Evolutionary conservation across 2,888 invertebrate species (phyloP), one percentile per base, ranked within the genome.

Genomic region (Melanophora roralis): DNA sequence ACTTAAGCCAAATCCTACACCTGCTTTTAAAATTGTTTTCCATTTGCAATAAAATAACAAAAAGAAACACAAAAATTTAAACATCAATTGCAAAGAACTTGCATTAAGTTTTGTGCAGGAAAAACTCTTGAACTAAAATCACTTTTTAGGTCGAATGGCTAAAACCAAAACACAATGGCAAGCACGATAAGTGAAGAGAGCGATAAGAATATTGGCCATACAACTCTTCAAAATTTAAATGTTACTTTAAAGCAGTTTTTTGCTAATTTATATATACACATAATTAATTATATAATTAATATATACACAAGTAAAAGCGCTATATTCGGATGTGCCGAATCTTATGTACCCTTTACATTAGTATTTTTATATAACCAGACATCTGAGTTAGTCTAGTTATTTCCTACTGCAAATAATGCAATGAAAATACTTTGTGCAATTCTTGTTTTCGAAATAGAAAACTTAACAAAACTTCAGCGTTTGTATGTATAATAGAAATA

Each of bases 31-130:
- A 64, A 38, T 38, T 51, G 21, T 40, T 40, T 51, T 55, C 21
- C 14, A 45, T 23, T 14, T 12, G 4, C 2, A 23, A 60, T 19
- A 11, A 6, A 53, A 40, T 12, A 47, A 62, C 21, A 36, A 27
- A 59, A 57, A 71, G 51, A 27, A 53, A 14, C 57, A 43, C 16
- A 32, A 78, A 78, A 64, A 45, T 69, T 74, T 64, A 21, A 65
- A 64, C 69, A 65, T 69, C 74, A 74, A 59, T 69, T 74, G 65
- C 65, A 51, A 16, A 51, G 49, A 27, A 73, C 64, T 38, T 73
- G 64, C 64, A 64, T n/a, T n/a, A n/a, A 40, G 57, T 43, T 0
- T 40, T 69, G 40, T 60, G 19, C 40, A 21, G 53, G 16, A 57
- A 76, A 23, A 43, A 45, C n/a, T 43, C n/a, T 71, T 40, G 27